Evolutionary conservation across 2,113 vertebrate genomes (phyloP).

Genomic region (Hypocryptadius cinnamomeus): DNA sequence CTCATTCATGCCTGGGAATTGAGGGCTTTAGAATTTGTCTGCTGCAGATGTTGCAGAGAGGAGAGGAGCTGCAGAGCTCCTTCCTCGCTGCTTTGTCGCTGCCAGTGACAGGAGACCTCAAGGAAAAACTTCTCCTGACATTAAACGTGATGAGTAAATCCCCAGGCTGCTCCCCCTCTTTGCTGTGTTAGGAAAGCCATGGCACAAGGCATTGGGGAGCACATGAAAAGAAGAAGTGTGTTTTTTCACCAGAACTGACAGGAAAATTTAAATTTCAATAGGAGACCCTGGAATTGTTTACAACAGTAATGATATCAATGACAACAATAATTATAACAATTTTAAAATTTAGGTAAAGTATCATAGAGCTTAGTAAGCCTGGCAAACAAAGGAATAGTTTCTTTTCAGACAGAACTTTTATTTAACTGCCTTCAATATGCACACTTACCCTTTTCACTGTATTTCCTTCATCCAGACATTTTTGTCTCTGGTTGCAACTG

Average conservation of each 20-base stretch:
- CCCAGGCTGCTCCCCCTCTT: constrained; percentile 28
- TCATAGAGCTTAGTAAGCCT: background rate
- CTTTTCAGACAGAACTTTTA: background rate
- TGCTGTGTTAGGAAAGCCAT: background rate
- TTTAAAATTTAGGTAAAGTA: background rate
- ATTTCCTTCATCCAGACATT: background rate
- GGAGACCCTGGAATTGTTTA: background rate
- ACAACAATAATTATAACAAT: background rate
- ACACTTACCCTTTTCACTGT: background rate
- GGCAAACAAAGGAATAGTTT: background rate
- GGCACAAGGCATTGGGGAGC: background rate
- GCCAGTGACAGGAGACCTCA: constrained; percentile 48
- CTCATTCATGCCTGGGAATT: constrained; percentile 72
- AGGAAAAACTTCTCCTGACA: constrained; percentile 9
- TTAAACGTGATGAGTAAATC: constrained; percentile 53
- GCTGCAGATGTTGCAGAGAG: constrained; percentile 58
- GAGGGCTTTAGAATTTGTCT: constrained; percentile 64
- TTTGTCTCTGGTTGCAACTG: background rate
- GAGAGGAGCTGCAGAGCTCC: constrained; percentile 49
- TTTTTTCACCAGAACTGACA: background rate
- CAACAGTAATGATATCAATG: background rate
- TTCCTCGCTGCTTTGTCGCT: constrained; percentile 61
- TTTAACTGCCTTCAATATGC: background rate
- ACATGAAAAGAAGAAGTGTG: background rate
- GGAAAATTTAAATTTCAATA: background rate